Percentiles rank a stretch among this genome's conserved stretches.
These are phyloP conservation scores for Caenorhabditis sp. DNA, from an alignment of 2,888 invertebrate genomes.

Conservation along the genomic window DNA sequence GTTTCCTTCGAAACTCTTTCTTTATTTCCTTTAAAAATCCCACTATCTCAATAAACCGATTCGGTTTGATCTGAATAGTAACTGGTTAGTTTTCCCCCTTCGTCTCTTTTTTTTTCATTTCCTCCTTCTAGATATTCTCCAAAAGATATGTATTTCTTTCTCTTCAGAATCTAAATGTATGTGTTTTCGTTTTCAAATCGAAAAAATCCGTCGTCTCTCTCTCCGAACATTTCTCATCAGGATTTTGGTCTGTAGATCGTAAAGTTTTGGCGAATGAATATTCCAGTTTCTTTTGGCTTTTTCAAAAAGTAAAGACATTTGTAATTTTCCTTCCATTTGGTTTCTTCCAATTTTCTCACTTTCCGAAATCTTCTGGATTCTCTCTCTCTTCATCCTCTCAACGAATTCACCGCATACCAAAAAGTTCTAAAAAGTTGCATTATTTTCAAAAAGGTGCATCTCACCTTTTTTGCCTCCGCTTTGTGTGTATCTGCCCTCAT, in stretches of 20 bases:
- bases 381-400: background rate
- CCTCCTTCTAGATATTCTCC: slow-evolving; percentile 24
- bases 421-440: slow-evolving; percentile 25
- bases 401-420: too few species aligned
- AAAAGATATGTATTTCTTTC: slow-evolving; percentile 24
- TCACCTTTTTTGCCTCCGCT: slow-evolving; percentile 16
- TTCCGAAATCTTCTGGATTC: background rate
- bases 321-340: slow-evolving; percentile 10
- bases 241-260: slow-evolving; percentile 38
- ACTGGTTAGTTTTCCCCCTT: slow-evolving; percentile 28
- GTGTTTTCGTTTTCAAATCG: slow-evolving; percentile 46
- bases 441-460: slow-evolving; percentile 10
- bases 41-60: background rate
- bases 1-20: too few species aligned
- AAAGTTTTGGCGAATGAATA: slow-evolving; percentile 37
- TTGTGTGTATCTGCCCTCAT: slow-evolving; percentile 37
- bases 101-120: slow-evolving; percentile 24
- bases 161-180: slow-evolving; percentile 39
- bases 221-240: slow-evolving; percentile 45
- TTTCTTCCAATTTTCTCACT: background rate
- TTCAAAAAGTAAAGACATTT: slow-evolving; percentile 23
- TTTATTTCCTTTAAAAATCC: too few species aligned
- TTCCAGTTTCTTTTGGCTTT: slow-evolving; percentile 40
- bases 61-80: slow-evolving; percentile 12
- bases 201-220: slow-evolving; percentile 40